Evolutionary conservation across 92 coral and sea anemone genomes (phyloP), one percentile per base, ranked within the genome.

Genomic region (Bergia puertoricense): DNA sequence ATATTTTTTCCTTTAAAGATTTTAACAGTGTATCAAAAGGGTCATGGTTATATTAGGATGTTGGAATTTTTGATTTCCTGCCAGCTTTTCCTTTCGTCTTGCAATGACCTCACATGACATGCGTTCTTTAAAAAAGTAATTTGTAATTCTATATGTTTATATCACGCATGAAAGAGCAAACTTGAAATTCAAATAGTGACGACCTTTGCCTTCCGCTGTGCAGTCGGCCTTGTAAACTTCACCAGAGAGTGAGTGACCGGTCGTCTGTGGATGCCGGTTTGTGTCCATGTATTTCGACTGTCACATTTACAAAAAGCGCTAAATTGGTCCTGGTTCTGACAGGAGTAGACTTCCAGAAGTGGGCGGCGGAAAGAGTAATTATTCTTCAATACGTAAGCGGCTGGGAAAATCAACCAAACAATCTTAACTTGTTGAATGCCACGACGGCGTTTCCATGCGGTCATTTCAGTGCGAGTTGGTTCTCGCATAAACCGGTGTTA

Each of bases 21-120:
- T 14, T 57, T 22, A 15, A 62, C 69, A 62, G 69, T 23, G 69
- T 62, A 62, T 74, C 78, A 74, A 38, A 4, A 15, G 45, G 78
- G 20, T 74, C 78, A 40, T 74, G 7, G 76, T 72, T n/a, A 36
- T 8, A 36, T 72, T 72, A 5, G 83, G 45, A 4, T 80, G 85
- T 54, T 54, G 50, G 85, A 80, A 80, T 46, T 79, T 79, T 79
- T 54, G 22, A 74, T 80, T 38, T 40, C 71, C 44, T 54, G 67
- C 43, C 48, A 56, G 85, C 42, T 62, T 62, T 54, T 54, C 2
- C 1, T 62, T 62, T 62, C 69, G 4, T 36, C 43, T 56, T 8
- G 69, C 50, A 36, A 80, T 80, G 85, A 80, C 85, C 59, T 84
- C 87, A 84, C 87, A 74, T 84, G 87, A 71, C 79, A 71, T 10